Base-by-base conservation (phyloP, 1,140 invertebrate species). In the Cydia fagiglandana region DNA sequence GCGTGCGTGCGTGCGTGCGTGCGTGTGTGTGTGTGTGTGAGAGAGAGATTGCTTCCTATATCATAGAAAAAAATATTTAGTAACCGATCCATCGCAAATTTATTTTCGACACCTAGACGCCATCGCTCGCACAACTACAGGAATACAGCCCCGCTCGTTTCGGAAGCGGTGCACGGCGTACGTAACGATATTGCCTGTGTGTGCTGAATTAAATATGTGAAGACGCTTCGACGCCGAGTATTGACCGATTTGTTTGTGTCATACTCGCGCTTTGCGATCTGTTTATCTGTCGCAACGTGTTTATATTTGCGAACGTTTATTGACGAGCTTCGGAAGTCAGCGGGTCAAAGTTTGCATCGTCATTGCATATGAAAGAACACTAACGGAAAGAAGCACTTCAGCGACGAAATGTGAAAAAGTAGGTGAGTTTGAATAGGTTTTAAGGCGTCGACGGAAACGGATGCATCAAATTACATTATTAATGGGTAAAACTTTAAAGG, bases 141-240 rank as follows among this genome's bases (percentile, higher is more conserved):
- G 56, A 17, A 20, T 4, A 24, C 64, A 34, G 64, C 64, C 24
- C 17, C 12, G 9, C 47, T 61, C 66, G 66, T 38, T 70, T 70
- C 7, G 12, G 13, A 66, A 38, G 64, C 64, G 28, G 28, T 6
- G 64, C 64, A 66, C 64, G 64, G 13, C 66, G 66, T 15, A 38
- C 15, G 30, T 75, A 77, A 78, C 77, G 77, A 78, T 78, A 78
- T 78, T 75, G 77, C 45, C 66, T 78, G 30, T 73, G 77, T 73
- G 77, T 68, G 17, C 68, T 73, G 74, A 75, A 78, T 78, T 78
- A 78, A 75, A 78, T 70, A 70, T 70, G 30, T 38, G 66, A 38
- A 45, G 66, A 70, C n/a, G 30, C 66, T 38, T 68, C 64, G 64
- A 68, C 64, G 61, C 56, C 64, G 64, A 68, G 28, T 70, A 45